Conservation (phyloP, 2,888 invertebrate genomes). For the Drosophila lutescens region DNA sequence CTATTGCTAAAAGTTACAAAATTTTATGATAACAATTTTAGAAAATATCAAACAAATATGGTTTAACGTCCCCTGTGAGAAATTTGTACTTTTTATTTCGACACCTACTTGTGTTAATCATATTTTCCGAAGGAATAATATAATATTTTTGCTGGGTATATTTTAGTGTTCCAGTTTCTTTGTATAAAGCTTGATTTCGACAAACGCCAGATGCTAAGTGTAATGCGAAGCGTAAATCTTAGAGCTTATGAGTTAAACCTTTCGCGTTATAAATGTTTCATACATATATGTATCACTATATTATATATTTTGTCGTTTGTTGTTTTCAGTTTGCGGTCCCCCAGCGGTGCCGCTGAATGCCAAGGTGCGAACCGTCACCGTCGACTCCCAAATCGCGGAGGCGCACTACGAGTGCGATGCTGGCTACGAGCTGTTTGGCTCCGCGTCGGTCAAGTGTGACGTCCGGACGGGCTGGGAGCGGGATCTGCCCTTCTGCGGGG, state of each 20-base stretch:
- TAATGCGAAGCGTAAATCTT: neutral
- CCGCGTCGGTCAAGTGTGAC: conserved; percentile 89
- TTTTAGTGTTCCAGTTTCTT: conserved; percentile 2
- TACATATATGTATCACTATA: neutral
- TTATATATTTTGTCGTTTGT: conserved; percentile 1
- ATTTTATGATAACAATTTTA: too few relatives aligned
- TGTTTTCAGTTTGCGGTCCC: conserved; percentile 88
- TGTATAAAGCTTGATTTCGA: neutral
- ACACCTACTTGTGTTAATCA: too few relatives aligned
- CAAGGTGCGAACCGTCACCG: conserved; percentile 85
- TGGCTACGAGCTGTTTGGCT: conserved; percentile 94
- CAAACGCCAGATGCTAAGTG: neutral
- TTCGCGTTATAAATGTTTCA: neutral
- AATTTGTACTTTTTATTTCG: too few relatives aligned
- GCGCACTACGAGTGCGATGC: conserved; percentile 94
- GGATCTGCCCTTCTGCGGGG: conserved; percentile 94
- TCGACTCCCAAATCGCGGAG: conserved; percentile 85
- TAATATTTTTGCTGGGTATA: neutral
- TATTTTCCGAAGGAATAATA: too few relatives aligned
- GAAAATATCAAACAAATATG: too few relatives aligned
- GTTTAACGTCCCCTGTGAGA: too few relatives aligned
- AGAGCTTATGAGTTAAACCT: neutral
- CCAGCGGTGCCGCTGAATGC: conserved; percentile 94
- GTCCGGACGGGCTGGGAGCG: conserved; percentile 91
- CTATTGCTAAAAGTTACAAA: too few relatives aligned